A percentile compares a stretch with the other conserved stretches of the same genome.
phyloP scores from a whole-genome alignment of 2,888 invertebrate genomes.

The Nemurella pictetii region DNA sequence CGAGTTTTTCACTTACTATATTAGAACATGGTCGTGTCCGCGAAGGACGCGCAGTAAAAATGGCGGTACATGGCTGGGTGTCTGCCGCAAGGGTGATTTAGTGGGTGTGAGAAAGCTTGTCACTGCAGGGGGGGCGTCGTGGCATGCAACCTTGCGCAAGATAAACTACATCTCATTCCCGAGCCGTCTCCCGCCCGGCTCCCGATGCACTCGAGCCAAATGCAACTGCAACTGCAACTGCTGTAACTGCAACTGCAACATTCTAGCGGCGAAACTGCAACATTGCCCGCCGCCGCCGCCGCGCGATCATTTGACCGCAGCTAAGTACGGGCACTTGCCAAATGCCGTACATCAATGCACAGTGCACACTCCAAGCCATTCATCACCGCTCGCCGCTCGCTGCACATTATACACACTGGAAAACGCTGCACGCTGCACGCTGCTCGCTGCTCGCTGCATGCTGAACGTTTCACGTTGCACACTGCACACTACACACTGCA shows the following conservation, averaged over 20 bases:
- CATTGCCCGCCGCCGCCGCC: background rate
- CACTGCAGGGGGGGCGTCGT: background rate
- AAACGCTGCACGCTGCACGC: background rate
- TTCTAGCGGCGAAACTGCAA: background rate
- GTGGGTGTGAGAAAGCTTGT: background rate
- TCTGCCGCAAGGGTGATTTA: too few species aligned
- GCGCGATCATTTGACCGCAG: background rate
- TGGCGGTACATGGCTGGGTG: too few species aligned
- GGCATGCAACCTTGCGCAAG: background rate
- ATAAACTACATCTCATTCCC: background rate
- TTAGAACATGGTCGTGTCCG: too few species aligned
- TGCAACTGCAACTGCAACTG: too few species aligned
- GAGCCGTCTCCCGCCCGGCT: background rate
- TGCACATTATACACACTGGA: background rate
- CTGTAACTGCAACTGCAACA: background rate
- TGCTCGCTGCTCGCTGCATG: background rate
- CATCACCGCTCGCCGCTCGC: background rate
- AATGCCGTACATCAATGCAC: background rate
- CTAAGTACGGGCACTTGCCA: background rate
- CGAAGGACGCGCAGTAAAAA: too few species aligned
- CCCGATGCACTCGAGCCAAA: too few species aligned
- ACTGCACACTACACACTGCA: too few species aligned
- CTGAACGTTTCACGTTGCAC: too few species aligned
- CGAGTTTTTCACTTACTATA: too few species aligned
- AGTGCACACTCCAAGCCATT: too few species aligned